Evolutionary conservation across 2,797 vertebrate species (phyloP), one percentile per base, ranked within the genome.

Genomic region (Arctocebus calabarensis): DNA sequence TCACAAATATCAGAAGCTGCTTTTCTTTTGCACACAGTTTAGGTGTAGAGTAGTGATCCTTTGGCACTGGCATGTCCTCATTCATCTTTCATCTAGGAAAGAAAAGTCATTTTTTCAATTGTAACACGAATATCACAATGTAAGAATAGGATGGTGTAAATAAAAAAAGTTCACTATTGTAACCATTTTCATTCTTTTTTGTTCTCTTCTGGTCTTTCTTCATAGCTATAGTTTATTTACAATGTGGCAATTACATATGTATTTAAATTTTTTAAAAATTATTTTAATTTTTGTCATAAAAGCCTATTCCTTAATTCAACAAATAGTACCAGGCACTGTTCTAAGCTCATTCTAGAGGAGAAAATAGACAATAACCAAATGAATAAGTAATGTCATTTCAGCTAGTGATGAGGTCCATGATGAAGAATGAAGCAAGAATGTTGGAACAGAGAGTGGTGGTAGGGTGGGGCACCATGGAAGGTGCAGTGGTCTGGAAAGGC

Each of bases 201-300:
- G 4, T 86, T 79, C 32, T 79, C 2, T 73, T 90, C 14, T 89
- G 23, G 57, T n/a, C 73, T 93, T 88, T 92, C 34, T 64, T 22
- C 22, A 32, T 29, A 4, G 14, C 7, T 77, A 8, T 40, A 59
- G 84, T 83, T 91, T 73, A 82, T 77, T 78, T 61, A 66, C 7
- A 57, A 20, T 74, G 43, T 93, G 32, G 20, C 2, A 23, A 3
- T 71, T 86, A 43, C 40, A 7, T 23, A 20, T 27, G 7, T 14
- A 52, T 29, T 81, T 70, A 85, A 71, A 11, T 48, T 37, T 37
- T 61, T 25, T 16, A 84, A 66, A 77, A 66, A 7, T 62, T 48
- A 32, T 3, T 92, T 81, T 84, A 48, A 84, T 68, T 91, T 81
- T 86, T 95, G 55, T 37, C 84, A 7, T 86, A 59, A 86, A 91